Evolutionary conservation across 1,140 invertebrate genomes (phyloP), one percentile per base, ranked within the genome.

Genomic region (Drosophila lacteicornis): DNA sequence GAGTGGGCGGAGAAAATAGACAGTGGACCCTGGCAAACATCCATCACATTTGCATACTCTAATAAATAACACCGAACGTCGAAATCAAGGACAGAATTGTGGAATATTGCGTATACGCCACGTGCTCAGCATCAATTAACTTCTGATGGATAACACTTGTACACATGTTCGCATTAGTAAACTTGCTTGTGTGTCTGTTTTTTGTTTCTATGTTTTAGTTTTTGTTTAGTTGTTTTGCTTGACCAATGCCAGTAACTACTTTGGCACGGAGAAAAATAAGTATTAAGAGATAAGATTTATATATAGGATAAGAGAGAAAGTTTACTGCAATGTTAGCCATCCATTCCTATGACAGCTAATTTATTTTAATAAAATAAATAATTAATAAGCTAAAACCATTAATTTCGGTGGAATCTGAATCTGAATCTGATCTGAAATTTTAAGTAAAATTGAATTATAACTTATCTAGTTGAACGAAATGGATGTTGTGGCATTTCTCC

Each of bases 31-130:
- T 68, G 63, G 50, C 9, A 33, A 47, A 6, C 46, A 38, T 51
- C 71, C 38, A 73, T 60, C 69, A 71, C 43, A 73, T 71, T 73
- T 71, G 69, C 67, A 73, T 73, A 71, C 15, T 19, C 59, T 59
- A 59, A 73, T 60, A 71, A 71, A 73, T 19, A 73, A 71, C 36
- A 43, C 19, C 30, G 19, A 71, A 15, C 22, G 53, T 4, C 22
- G 8, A 71, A 59, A 71, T 73, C 67, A 58, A 9, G 38, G 22
- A 36, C 51, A 65, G 33, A 30, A 13, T 9, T 3, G 25, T 15
- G 12, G 27, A 7, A 36, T 38, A 58, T 47, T 25, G 33, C 66
- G 53, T n/a, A 73, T 71, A 71, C 46, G 67, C 67, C 69, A 73
- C 53, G 69, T 73, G 69, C 36, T 46, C 43, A 25, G 66, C 68